A percentile compares a stretch with the other conserved stretches of the same genome.
Evolutionary conservation across 2,113 vertebrate species (phyloP).

Genomic region (Parotia lawesii): DNA sequence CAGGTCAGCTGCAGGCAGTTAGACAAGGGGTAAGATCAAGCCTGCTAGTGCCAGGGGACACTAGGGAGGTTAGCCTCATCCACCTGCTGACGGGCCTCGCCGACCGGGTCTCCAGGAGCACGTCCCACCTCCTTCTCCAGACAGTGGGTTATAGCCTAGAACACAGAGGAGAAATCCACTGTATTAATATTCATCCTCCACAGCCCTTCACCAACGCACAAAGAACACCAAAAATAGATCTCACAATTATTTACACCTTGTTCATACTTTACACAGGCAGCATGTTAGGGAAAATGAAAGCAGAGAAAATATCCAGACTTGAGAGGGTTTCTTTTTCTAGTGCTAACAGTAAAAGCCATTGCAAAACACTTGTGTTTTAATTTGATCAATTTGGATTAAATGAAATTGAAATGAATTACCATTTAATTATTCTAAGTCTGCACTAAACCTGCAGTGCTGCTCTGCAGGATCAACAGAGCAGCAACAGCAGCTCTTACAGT

Average conservation of each 20-base stretch:
- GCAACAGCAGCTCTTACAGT: neutral
- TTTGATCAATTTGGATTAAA: neutral
- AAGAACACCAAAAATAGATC: neutral
- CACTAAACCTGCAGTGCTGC: neutral
- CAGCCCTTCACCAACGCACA: neutral
- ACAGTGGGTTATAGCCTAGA: constrained; percentile 88
- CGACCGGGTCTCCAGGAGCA: constrained; percentile 90
- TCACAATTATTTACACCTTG: neutral
- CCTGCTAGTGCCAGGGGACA: constrained; percentile 48
- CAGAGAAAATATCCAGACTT: neutral
- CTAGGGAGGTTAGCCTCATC: constrained; percentile 84
- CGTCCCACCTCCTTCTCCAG: constrained; percentile 84
- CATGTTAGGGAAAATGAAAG: neutral
- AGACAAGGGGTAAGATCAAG: constrained; percentile 12
- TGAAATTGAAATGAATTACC: neutral
- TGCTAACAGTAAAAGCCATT: neutral
- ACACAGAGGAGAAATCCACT: neutral
- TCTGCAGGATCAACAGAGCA: neutral
- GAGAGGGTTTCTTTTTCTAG: neutral
- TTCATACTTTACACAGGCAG: neutral
- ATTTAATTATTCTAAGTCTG: neutral
- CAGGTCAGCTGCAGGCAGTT: constrained; percentile 59
- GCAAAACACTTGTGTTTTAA: neutral
- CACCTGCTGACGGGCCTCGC: constrained; percentile 85
- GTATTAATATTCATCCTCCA: neutral